Base-by-base conservation (phyloP, 2,113 vertebrate genomes). In the Nanorana parkeri region DNA sequence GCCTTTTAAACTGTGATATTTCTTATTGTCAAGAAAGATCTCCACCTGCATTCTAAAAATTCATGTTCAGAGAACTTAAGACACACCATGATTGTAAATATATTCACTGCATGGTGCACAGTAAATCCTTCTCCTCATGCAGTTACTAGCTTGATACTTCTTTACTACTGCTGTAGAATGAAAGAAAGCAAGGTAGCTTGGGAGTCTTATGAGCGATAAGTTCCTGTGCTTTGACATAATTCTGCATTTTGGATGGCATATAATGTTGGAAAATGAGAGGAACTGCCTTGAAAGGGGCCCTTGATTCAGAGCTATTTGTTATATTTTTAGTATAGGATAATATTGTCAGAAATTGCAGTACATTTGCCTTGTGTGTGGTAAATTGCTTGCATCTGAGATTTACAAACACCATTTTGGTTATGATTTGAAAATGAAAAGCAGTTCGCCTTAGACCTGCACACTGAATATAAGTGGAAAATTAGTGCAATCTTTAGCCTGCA, bases 231-330 rank as follows among this genome's bases (percentile, higher is more conserved):
- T 65, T 73, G 10, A 29, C 21, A 52, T 72, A 81, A 81, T 81
- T 68, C 55, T 55, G 47, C 68, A 63, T 71, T 73, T 73, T 6
- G 20, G 68, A 55, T 60, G n/a, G 73, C 26, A 65, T 65, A 26
- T 73, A 81, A 81, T 81, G 58, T 64, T 17, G 11, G 24, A 65
- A 73, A 81, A 81, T 81, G 24, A 81, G 56, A 8, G 3, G 71
- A 72, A 72, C 67, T 72, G 60, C 79, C 17, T 60, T 80, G 21
- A 51, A 89, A 91, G 90, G 88, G 84, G 88, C 83, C 80, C 88
- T 82, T 90, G 89, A 91, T 90, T 92, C 88, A 87, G 86, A 89
- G 89, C 91, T 87, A 86, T 91, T 90, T 90, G 88, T 86, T 69
- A 84, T 87, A 86, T 89, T 88, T 90, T 86, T 64, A 66, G 68